Base-by-base conservation (phyloP, 2,113 vertebrate genomes). In the Rhea americana region DNA sequence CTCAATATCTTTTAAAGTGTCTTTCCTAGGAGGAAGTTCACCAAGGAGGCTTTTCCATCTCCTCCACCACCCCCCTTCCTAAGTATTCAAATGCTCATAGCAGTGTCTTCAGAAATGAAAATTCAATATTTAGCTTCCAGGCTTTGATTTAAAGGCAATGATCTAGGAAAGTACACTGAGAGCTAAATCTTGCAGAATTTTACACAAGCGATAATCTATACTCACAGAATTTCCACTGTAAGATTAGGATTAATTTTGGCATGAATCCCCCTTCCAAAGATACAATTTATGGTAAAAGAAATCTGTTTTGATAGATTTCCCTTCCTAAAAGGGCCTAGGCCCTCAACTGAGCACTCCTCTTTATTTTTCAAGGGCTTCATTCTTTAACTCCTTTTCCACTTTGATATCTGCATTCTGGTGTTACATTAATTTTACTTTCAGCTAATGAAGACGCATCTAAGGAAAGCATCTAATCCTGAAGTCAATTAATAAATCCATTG, bases 401-500 rank as follows among this genome's bases (percentile, higher is more conserved):
- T 91, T 77, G 26, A 65, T 70, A 82, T 90, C 78, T 90, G 58
- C 68, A 85, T 50, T 83, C n/a, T 83, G 47, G 35, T 53, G 28
- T 45, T 53, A 63, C 5, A n/a, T 48, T 85, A 32, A 18, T 82
- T 90, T 94, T 41, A 39, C 53, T 96, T 94, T 85, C 90, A 89
- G 82, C 76, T 90, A 82, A 82, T 32, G 65, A 78, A 90, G 67
- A 65, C 79, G 41, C 19, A 87, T 87, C 48, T 95, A 93, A 95
- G 65, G 56, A 87, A 92, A 95, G 41, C n/a, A 65, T 73, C 51
- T 97, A 96, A 95, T 94, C 85, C 81, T 95, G 61, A 75, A 97
- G 82, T 92, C 91, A 95, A 80, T 97, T 96, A 95, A 94, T 95
- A 97, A 93, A 96, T 95, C 95, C 35, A 3, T 94, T 62, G 59